These are phyloP conservation scores for Mystacornis crossleyi DNA, from an alignment of 2,113 vertebrate species.

Conservation along the genomic window DNA sequence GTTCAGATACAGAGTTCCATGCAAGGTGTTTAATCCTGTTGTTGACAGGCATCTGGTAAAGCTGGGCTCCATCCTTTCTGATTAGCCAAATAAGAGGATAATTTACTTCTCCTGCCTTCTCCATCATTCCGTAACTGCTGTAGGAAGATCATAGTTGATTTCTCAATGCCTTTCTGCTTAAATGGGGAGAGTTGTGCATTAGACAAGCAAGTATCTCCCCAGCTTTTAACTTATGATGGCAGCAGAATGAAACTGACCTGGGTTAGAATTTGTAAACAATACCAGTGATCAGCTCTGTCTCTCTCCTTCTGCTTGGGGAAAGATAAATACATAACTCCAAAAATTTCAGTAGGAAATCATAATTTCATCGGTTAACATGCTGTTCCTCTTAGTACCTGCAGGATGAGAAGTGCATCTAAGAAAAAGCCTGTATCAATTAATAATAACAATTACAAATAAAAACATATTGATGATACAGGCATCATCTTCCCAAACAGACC, in stretches of 20 bases:
- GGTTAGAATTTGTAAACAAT: neutral
- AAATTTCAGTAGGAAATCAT: neutral
- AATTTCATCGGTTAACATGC: neutral
- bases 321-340: neutral
- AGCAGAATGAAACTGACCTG: neutral
- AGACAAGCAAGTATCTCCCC: neutral
- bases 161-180: neutral
- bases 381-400: neutral
- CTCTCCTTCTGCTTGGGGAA: neutral
- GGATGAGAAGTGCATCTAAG: neutral
- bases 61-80: neutral
- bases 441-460: neutral
- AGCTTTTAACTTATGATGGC: neutral
- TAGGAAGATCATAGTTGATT: neutral
- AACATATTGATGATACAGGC: neutral
- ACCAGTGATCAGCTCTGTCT: neutral
- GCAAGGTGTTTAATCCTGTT: neutral
- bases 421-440: neutral
- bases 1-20: neutral
- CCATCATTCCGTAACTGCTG: neutral
- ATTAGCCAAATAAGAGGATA: neutral
- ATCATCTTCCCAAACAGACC: neutral
- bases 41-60: neutral
- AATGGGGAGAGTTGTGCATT: neutral
- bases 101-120: neutral